These are phyloP conservation scores for Gymnocheta viridis DNA, from an alignment of 2,888 invertebrate genomes.

Conservation along the genomic window DNA sequence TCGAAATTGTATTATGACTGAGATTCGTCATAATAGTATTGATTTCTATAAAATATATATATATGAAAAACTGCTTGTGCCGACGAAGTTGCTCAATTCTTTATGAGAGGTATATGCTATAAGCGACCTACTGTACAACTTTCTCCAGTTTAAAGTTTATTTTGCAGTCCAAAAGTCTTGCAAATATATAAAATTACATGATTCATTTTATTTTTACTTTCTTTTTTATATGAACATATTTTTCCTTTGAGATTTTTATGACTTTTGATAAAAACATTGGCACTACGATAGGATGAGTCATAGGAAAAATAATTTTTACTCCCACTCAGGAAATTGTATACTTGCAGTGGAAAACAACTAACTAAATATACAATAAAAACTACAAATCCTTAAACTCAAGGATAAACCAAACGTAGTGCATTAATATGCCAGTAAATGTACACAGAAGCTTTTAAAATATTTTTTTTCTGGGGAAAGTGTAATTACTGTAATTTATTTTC, in stretches of 20 bases:
- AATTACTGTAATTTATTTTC: conserved; percentile 41
- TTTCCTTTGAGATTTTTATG: neutral
- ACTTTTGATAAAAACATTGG: neutral
- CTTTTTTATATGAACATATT: neutral
- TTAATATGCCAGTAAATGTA: neutral
- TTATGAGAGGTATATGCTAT: too few relatives aligned
- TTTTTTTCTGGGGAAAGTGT: neutral
- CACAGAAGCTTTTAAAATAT: neutral
- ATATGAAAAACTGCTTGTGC: too few relatives aligned
- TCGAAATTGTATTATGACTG: too few relatives aligned
- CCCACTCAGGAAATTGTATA: conserved; percentile 30
- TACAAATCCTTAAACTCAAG: neutral
- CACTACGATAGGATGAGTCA: neutral
- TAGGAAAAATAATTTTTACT: neutral
- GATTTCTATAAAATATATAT: too few relatives aligned
- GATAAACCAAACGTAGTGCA: neutral
- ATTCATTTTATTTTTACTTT: conserved; percentile 10
- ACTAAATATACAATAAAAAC: neutral
- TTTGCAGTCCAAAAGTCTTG: conserved; percentile 2
- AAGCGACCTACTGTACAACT: too few relatives aligned
- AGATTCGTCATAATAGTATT: too few relatives aligned
- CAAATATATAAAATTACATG: neutral
- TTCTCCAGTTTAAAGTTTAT: too few relatives aligned
- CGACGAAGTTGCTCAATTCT: too few relatives aligned
- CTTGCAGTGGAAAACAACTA: neutral